Percentiles rank a stretch among this genome's conserved stretches.
Evolutionary conservation across 1,140 invertebrate genomes (phyloP).

Genomic region (Saccostrea glomerata): DNA sequence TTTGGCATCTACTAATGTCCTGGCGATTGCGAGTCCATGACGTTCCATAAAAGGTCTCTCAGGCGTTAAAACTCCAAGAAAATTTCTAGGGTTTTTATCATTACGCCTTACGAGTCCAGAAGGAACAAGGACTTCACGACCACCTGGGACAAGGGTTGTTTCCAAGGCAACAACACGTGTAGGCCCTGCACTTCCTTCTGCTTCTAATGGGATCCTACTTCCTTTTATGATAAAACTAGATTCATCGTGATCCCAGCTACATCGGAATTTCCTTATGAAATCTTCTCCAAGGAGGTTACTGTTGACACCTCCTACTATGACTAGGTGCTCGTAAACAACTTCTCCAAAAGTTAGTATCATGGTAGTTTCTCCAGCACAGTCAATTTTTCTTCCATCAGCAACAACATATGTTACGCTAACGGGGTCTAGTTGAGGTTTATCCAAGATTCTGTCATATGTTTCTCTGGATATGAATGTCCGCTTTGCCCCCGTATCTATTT

Average conservation of each 20-base stretch:
- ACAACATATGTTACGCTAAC: conserved; percentile 37
- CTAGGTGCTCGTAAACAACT: conserved; percentile 45
- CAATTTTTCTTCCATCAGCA: conserved; percentile 19
- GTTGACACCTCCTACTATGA: conserved; percentile 54
- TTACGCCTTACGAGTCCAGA: neutral
- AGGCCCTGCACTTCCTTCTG: neutral
- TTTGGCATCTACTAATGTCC: too few relatives aligned
- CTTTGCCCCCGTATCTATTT: conserved; percentile 57
- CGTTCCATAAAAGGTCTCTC: too few relatives aligned
- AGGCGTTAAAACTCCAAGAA: neutral
- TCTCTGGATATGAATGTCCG: conserved; percentile 50
- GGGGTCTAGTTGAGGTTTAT: conserved; percentile 49
- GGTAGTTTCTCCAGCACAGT: too few relatives aligned
- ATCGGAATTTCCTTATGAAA: conserved; percentile 36
- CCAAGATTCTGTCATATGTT: conserved; percentile 42
- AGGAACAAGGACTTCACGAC: conserved; percentile 4
- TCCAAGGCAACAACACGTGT: neutral
- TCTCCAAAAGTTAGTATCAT: neutral
- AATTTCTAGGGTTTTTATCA: neutral
- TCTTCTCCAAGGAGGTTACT: conserved; percentile 35
- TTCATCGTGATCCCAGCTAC: conserved; percentile 49
- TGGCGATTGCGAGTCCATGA: too few relatives aligned
- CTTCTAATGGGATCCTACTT: conserved; percentile 17
- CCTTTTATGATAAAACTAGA: conserved; percentile 44
- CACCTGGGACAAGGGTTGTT: neutral